These are phyloP conservation scores for Acanthococcus lagerstroemiae DNA, from an alignment of 2,888 invertebrate species.

Conservation along the genomic window DNA sequence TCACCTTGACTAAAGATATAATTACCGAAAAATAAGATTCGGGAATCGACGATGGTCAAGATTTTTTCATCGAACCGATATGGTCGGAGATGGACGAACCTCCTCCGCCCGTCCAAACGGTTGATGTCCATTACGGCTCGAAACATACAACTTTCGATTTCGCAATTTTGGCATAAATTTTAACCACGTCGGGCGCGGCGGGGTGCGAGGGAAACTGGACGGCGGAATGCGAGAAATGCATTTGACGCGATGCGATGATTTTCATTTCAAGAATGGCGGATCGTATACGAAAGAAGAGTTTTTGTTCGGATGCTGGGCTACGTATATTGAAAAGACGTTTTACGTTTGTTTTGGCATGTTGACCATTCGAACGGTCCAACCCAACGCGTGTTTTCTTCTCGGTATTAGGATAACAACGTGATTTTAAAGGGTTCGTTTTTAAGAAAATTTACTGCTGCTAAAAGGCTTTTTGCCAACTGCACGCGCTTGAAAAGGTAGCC, in stretches of 20 bases:
- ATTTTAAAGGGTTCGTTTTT: not conserved
- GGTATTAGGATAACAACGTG: not conserved
- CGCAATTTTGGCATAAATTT: not conserved
- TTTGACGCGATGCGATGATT: not conserved
- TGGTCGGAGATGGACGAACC: not conserved
- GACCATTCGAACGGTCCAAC: slow-evolving; percentile 19
- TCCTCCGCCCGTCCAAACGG: no score
- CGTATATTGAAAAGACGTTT: slow-evolving; percentile 14
- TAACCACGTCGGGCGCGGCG: not conserved
- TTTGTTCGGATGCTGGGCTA: not conserved
- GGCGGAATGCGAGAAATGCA: not conserved
- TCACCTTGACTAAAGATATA: slow-evolving; percentile 15
- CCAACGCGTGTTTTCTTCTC: slow-evolving; percentile 15
- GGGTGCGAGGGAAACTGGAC: not conserved
- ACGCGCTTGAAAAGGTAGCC: no score
- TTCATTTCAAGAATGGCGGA: not conserved
- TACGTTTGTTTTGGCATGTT: slow-evolving; percentile 24
- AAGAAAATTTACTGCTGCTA: not conserved
- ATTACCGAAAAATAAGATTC: slow-evolving; percentile 21
- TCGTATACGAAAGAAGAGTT: not conserved
- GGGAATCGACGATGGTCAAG: not conserved
- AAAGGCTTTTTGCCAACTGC: slow-evolving; percentile 9
- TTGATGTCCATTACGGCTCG: no score
- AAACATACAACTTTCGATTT: not conserved
- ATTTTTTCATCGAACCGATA: not conserved